Base-by-base conservation (phyloP, 2,797 vertebrate genomes). In the Hyperoplus immaculatus region DNA sequence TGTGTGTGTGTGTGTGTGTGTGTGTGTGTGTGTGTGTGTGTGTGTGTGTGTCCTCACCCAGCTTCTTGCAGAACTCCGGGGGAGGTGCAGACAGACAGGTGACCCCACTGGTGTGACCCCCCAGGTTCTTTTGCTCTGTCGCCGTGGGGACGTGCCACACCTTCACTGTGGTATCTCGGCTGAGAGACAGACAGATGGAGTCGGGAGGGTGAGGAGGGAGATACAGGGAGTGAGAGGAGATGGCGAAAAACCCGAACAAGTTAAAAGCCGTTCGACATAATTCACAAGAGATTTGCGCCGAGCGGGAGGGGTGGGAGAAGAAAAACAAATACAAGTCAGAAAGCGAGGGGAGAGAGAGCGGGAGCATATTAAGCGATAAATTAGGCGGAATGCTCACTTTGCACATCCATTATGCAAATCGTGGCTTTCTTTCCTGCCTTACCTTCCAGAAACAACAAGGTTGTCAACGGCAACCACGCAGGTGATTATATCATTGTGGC, bases 121-220 rank as follows among this genome's bases (percentile, higher is more conserved):
- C 96, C 16, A 96, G 92, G 90, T 96, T 95, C 85, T 90, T 93
- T 57, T 95, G 94, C 90, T 96, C 95, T 0, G 94, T 93, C 83
- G 95, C 95, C 18, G 95, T 96, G 88, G 96, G 95, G 92, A 96
- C 95, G 14, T 95, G 95, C 95, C 95, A 96, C 86, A 95, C 94
- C 92, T 96, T 96, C 63, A 96, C 90, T 0, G 96, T 96, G 0
- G 95, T 96, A 65, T 96, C 95, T 72, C 95, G 96, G 84, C 95
- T 96, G 29, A 0, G 50, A 51, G 53, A 13, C 29, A 58, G 55
- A 56, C 2, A 8, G 58, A 64, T 8, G 36, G 70, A 54, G 69
- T 1, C 21, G 54, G 42, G 11, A 49, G n/a, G 29, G 29, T 29
- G 60, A 55, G 38, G 16, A 41, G 29, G 8, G 12, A 60, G 72